A percentile compares a stretch with the other conserved stretches of the same genome.
Conservation (phyloP, 2,797 vertebrate species). For the Clarias pachynema region DNA sequence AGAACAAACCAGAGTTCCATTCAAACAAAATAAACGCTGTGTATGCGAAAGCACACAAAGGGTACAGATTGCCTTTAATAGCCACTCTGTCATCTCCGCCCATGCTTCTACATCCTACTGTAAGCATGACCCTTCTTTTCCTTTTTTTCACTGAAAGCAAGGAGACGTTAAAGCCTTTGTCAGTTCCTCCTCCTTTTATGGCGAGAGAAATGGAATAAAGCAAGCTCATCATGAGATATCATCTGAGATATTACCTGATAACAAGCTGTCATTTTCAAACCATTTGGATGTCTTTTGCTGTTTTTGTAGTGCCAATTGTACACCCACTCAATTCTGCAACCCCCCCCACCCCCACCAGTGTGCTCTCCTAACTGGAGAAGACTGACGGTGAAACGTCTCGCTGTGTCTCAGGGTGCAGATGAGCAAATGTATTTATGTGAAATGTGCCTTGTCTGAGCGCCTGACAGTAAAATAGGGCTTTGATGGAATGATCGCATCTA, state of each 20-base stretch:
- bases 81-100: not conserved
- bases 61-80: not conserved
- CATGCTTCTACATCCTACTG: not conserved
- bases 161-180: constrained; percentile 26
- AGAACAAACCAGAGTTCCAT: not conserved
- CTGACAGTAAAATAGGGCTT: constrained; percentile 30
- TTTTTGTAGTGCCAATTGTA: constrained; percentile 51
- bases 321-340: constrained; percentile 33
- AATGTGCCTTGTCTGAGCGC: constrained; percentile 28
- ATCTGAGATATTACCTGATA: constrained; percentile 57
- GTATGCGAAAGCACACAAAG: not conserved
- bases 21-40: not conserved
- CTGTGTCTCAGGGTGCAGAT: constrained; percentile 9
- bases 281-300: constrained; percentile 57
- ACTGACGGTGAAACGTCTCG: constrained; percentile 29
- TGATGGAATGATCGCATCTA: constrained; percentile 38
- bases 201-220: constrained; percentile 46
- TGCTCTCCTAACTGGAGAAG: constrained; percentile 33
- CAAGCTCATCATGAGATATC: constrained; percentile 36
- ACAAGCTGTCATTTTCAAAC: constrained; percentile 54
- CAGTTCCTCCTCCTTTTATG: constrained; percentile 11
- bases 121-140: constrained; percentile 11
- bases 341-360: constrained; percentile 1
- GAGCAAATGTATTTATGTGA: constrained; percentile 37
- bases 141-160: not conserved